Base-by-base conservation (phyloP, 1,140 invertebrate genomes). In the Oryctes rhinoceros region DNA sequence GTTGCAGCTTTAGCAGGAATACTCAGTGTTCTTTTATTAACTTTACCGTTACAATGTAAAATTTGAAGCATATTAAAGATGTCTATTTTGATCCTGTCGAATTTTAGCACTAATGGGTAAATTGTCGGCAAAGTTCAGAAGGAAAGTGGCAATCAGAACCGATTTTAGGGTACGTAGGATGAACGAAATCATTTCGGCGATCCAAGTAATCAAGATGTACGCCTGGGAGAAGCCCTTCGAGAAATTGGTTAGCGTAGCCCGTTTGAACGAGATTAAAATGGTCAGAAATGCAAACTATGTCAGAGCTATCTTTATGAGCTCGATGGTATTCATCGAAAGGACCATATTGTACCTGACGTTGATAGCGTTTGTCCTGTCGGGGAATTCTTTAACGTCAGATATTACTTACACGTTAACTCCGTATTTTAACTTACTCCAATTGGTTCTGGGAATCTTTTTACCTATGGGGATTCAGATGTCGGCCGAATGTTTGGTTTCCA, bases 201-300 rank as follows among this genome's bases (percentile, higher is more conserved):
- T 93, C 49, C 91, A 95, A 87, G 93, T 96, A 0, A 92, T 93
- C 74, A 96, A 96, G 90, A 95, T 96, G 94, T 94, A 94, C 83
- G 91, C 92, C 0, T 95, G 94, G 94, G 94, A 95, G 83, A 92
- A 92, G 81, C 92, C 93, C 3, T 95, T 95, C 83, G 90, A 91
- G 53, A 89, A 90, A 79, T 84, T 94, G 1, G 91, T 94, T 3
- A 88, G 90, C 67, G 81, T 88, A 35, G 88, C 89, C 11, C 85
- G 92, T 85, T 89, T 44, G 7, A 62, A 76, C 10, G 81, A 93
- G n/a, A 82, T 87, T 6, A 86, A 88, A 82, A 91, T 24, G 37
- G 91, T 81, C 5, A 80, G 93, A 0, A 80, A 82, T 18, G 79
- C 90, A 0, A 94, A 94, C 0, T 94, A 95, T 86, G 90, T 91